A percentile compares a stretch with the other conserved stretches of the same genome.
These are phyloP conservation scores for Ganaspis sp. DNA, from an alignment of 1,140 invertebrate species.

Conservation along the genomic window DNA sequence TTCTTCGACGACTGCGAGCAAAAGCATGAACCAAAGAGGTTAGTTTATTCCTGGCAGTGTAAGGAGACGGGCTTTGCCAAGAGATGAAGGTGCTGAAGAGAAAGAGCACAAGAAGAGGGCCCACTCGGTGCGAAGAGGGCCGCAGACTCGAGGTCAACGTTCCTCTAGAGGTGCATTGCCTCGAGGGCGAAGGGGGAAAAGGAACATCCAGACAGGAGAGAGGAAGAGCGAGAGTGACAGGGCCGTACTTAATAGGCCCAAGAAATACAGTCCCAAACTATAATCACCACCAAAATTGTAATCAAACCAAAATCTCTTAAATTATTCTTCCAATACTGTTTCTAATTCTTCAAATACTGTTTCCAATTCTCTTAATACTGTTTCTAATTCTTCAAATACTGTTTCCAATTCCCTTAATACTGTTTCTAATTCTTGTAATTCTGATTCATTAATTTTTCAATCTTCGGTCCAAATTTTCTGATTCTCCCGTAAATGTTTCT, in stretches of 20 bases:
- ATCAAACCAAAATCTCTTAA: no score
- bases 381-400: no score
- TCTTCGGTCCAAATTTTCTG: no score
- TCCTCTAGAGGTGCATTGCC: slow-evolving; percentile 69
- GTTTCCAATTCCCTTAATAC: no score
- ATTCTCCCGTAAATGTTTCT: no score
- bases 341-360: no score
- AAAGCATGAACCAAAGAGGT: slow-evolving; percentile 52
- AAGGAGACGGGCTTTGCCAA: slow-evolving; percentile 34
- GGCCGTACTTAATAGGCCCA: slow-evolving; percentile 3
- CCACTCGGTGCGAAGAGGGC: slow-evolving; percentile 45
- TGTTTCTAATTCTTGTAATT: no score
- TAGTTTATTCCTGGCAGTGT: slow-evolving; percentile 62
- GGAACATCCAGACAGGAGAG: slow-evolving; percentile 42
- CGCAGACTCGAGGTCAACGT: slow-evolving; percentile 66
- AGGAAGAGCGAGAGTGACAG: slow-evolving; percentile 41
- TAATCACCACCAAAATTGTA: no score
- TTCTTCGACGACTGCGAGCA: slow-evolving; percentile 64
- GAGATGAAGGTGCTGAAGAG: slow-evolving; percentile 40
- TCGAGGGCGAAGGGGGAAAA: slow-evolving; percentile 56
- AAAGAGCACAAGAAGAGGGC: slow-evolving; percentile 41
- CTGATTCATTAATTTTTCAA: no score
- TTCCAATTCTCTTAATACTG: no score
- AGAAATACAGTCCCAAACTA: not conserved
- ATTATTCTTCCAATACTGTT: no score